These are phyloP conservation scores for Helostoma temminkii DNA, from an alignment of 2,797 vertebrate species.

Conservation along the genomic window DNA sequence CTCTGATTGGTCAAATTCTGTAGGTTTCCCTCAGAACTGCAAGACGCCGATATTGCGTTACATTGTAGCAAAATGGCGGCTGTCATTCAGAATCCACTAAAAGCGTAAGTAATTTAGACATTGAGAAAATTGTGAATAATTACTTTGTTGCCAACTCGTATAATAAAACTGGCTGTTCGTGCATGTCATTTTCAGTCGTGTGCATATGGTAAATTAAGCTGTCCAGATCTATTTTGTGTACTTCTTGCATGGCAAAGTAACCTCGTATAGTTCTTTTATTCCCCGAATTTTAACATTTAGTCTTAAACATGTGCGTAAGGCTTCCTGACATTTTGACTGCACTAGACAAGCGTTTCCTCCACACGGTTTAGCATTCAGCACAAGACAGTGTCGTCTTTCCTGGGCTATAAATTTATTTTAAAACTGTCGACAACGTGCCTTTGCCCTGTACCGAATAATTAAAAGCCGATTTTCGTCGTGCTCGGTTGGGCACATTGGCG, in stretches of 20 bases:
- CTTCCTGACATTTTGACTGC: conserved; percentile 56
- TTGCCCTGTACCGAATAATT: conserved; percentile 56
- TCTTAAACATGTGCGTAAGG: conserved; percentile 44
- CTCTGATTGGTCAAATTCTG: conserved; percentile 87
- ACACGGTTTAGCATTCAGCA: conserved; percentile 41
- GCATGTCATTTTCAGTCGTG: conserved; percentile 56
- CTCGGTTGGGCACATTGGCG: conserved; percentile 45
- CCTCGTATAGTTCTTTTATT: conserved; percentile 79
- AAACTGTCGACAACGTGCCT: conserved; percentile 80
- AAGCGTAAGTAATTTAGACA: conserved; percentile 96
- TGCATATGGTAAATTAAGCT: conserved; percentile 64
- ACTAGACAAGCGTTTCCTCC: conserved; percentile 31
- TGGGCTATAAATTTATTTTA: conserved; percentile 67
- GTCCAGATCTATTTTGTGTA: conserved; percentile 79
- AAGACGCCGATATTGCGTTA: conserved; percentile 99
- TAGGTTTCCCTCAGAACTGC: conserved; percentile 97
- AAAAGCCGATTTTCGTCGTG: conserved; percentile 66
- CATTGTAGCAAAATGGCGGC: conserved; percentile 99
- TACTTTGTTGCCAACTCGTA: conserved; percentile 70
- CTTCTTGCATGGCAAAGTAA: conserved; percentile 84
- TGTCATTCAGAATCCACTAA: conserved; percentile 99
- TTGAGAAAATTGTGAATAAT: conserved; percentile 65
- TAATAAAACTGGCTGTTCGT: conserved; percentile 27
- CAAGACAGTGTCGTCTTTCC: conserved; percentile 66
- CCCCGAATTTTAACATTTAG: conserved; percentile 55